Percentiles rank a stretch among this genome's conserved stretches.
These are phyloP conservation scores for Margarornis squamiger DNA, from an alignment of 2,797 vertebrate species.

Conservation along the genomic window DNA sequence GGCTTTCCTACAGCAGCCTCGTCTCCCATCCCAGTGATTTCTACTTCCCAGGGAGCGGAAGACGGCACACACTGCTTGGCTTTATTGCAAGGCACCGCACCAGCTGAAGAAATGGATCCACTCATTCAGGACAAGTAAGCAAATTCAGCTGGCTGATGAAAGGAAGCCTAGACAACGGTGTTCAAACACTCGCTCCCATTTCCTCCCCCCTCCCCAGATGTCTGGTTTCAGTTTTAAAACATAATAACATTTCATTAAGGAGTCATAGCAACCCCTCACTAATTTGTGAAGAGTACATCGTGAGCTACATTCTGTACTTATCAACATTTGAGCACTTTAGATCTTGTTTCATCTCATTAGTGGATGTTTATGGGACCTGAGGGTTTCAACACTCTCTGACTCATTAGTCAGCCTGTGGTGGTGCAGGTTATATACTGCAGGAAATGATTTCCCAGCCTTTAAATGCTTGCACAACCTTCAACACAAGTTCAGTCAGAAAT, in stretches of 20 bases:
- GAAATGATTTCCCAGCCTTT: background rate
- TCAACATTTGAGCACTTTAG: slow-evolving; percentile 45
- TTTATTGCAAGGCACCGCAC: slow-evolving; percentile 49
- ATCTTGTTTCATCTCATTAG: slow-evolving; percentile 41
- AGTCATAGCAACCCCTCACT: slow-evolving; percentile 45
- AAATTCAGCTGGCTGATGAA: slow-evolving; percentile 65
- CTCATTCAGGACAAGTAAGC: slow-evolving; percentile 65
- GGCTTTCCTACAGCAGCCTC: slow-evolving; percentile 9
- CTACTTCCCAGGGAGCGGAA: slow-evolving; percentile 55
- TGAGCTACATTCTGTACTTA: slow-evolving; percentile 52
- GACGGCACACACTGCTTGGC: slow-evolving; percentile 44
- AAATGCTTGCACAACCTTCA: background rate
- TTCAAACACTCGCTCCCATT: slow-evolving; percentile 47
- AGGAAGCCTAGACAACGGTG: slow-evolving; percentile 53
- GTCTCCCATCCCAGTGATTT: slow-evolving; percentile 46
- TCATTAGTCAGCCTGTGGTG: slow-evolving; percentile 28
- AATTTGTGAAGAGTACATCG: slow-evolving; percentile 50
- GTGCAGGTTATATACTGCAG: background rate
- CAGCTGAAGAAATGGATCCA: slow-evolving; percentile 58
- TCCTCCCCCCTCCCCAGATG: slow-evolving; percentile 26
- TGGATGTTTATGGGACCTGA: slow-evolving; percentile 60
- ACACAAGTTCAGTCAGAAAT: background rate
- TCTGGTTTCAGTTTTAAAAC: slow-evolving; percentile 66
- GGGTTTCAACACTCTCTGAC: slow-evolving; percentile 40
- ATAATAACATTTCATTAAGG: slow-evolving; percentile 66